Base-by-base conservation (phyloP, 2,797 vertebrate genomes). In the Rhadinocentrus ornatus region DNA sequence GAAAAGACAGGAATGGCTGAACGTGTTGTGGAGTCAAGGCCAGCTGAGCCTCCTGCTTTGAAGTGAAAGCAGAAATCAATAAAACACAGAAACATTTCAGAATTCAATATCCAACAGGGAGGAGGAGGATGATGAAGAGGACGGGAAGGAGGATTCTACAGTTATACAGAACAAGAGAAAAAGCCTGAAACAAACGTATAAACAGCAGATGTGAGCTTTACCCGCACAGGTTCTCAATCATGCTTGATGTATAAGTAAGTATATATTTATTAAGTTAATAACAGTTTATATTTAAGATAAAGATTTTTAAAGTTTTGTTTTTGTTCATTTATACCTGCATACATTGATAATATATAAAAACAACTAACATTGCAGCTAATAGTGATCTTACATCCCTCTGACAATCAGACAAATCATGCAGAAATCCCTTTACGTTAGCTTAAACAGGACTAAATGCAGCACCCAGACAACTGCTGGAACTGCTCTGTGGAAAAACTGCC, bases 31-130 rank as follows among this genome's bases (percentile, higher is more conserved):
- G 53, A 65, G 60, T 50, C 9, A 6, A 84, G 39, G 71, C 76
- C 13, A 16, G 57, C 62, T 74, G 59, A 75, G 69, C 59, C 24
- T 66, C 54, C 63, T 35, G 68, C 70, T 81, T 77, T 86, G 79
- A 86, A 84, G 72, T 66, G 67, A 76, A 80, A 86, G 77, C 75
- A 84, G 54, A 83, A 89, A 90, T 90, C 88, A 76, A 89, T 91
- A 85, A 29, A 48, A 84, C 85, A 82, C 80, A 85, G 86, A 85
- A 89, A 86, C 78, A 85, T 84, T 83, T 88, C 81, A 75, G 35
- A 86, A 84, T 82, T 71, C 83, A 82, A 89, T 88, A 87, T 81
- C 77, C 75, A 72, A 50, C 64, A 31, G 63, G 69, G 26, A 57
- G 27, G 31, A 66, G 18, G 50, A 71, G 53, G 67, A 77, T 46